Evolutionary conservation across 2,113 vertebrate genomes (phyloP).

Genomic region (Anoura caudifer): DNA sequence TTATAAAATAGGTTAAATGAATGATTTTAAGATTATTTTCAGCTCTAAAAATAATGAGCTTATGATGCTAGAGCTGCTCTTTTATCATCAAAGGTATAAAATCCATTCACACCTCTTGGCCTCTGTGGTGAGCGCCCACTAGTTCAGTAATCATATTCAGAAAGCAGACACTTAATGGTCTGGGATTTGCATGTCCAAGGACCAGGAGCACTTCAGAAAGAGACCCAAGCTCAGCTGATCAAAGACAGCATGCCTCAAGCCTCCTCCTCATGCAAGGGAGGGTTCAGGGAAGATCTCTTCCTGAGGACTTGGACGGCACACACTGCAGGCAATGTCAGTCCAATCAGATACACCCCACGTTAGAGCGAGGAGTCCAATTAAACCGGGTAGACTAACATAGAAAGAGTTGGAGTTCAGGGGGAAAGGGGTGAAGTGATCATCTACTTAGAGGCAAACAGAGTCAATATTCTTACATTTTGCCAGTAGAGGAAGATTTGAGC

Average conservation of each 20-base stretch:
- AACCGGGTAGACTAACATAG: not conserved
- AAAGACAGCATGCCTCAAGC: not conserved
- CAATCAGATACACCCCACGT: not conserved
- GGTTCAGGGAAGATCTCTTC: not conserved
- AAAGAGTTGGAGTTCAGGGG: not conserved
- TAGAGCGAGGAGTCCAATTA: not conserved
- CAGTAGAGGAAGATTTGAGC: not conserved
- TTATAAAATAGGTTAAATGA: slow-evolving; percentile 15
- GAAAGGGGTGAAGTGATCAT: not conserved
- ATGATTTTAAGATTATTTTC: not conserved
- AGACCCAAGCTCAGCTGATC: not conserved
- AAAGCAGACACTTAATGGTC: not conserved
- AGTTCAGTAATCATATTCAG: not conserved
- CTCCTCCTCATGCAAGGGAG: not conserved
- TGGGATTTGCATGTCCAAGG: not conserved
- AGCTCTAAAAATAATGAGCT: not conserved
- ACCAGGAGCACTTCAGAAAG: not conserved
- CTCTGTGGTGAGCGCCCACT: not conserved
- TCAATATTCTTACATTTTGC: not conserved
- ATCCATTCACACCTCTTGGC: not conserved
- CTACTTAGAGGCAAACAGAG: not conserved
- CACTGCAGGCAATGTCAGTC: not conserved
- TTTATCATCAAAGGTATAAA: not conserved
- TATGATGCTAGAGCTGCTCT: not conserved
- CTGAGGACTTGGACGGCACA: not conserved